Percentiles rank a stretch among this genome's conserved stretches.
phyloP scores from a whole-genome alignment of 2,888 invertebrate species.

The Clepsis dumicolana region DNA sequence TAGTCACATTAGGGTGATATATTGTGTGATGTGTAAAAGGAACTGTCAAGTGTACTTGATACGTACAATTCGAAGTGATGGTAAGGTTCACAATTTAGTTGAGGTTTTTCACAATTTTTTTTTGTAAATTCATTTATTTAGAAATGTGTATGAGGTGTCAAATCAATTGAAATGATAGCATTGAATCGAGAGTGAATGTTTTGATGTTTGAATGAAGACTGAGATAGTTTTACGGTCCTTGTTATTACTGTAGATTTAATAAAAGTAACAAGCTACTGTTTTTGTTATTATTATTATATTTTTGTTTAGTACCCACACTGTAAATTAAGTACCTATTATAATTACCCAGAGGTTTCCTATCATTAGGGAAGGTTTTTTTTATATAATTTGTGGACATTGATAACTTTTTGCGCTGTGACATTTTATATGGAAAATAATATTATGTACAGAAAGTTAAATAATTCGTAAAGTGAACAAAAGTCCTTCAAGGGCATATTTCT shows the following conservation, averaged over 20 bases:
- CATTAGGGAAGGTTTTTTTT: not conserved
- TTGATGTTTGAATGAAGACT: constrained; percentile 79
- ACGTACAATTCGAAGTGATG: constrained; percentile 24
- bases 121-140: constrained; percentile 38
- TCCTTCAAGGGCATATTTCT: not conserved
- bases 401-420: constrained; percentile 36
- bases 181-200: constrained; percentile 53
- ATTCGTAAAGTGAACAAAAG: not conserved
- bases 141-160: constrained; percentile 27
- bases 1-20: constrained; percentile 51
- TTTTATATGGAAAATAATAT: constrained; percentile 10
- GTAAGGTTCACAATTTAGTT: constrained; percentile 35
- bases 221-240: constrained; percentile 72
- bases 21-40: constrained; percentile 45
- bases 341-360: constrained; percentile 28
- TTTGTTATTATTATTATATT: constrained; percentile 29
- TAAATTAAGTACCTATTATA: constrained; percentile 42
- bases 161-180: constrained; percentile 34
- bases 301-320: constrained; percentile 32
- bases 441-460: not conserved
- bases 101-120: constrained; percentile 40
- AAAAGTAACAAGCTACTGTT: constrained; percentile 41
- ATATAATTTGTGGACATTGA: not conserved
- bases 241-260: constrained; percentile 55
- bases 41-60: constrained; percentile 43